Conservation (phyloP, 2,797 vertebrate genomes). For the Rhynchonycteris naso region DNA sequence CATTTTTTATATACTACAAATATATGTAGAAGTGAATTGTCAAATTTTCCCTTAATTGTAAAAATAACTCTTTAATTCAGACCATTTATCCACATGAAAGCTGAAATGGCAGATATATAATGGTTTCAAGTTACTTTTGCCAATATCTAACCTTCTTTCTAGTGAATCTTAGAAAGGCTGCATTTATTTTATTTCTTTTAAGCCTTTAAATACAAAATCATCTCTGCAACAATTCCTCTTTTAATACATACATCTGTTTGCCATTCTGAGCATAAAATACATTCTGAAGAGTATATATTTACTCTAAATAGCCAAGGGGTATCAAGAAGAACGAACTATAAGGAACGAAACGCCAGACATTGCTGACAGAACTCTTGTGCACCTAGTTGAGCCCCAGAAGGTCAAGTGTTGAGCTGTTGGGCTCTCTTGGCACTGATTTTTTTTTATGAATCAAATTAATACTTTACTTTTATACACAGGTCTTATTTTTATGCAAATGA, state of each 20-base stretch:
- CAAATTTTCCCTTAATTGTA: not conserved
- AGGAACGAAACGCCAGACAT: not conserved
- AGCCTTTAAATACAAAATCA: not conserved
- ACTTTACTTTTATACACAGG: not conserved
- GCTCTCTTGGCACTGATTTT: not conserved
- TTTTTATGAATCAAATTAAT: constrained; percentile 32
- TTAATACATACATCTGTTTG: constrained; percentile 24
- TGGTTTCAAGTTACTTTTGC: not conserved
- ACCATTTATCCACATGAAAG: not conserved
- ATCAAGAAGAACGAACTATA: not conserved
- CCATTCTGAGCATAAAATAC: not conserved
- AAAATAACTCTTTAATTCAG: not conserved
- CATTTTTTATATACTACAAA: not conserved
- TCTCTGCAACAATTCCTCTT: not conserved
- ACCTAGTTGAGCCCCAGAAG: not conserved
- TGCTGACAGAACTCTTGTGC: not conserved
- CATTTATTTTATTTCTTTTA: not conserved
- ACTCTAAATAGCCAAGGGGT: not conserved
- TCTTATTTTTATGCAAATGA: constrained; percentile 53
- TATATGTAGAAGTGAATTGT: not conserved
- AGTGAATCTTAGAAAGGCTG: not conserved
- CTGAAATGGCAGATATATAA: not conserved
- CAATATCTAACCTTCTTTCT: not conserved
- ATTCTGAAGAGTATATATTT: not conserved
- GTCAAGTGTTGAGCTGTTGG: not conserved